Conservation (phyloP, 2,888 invertebrate genomes). For the Panzeria rudis region DNA sequence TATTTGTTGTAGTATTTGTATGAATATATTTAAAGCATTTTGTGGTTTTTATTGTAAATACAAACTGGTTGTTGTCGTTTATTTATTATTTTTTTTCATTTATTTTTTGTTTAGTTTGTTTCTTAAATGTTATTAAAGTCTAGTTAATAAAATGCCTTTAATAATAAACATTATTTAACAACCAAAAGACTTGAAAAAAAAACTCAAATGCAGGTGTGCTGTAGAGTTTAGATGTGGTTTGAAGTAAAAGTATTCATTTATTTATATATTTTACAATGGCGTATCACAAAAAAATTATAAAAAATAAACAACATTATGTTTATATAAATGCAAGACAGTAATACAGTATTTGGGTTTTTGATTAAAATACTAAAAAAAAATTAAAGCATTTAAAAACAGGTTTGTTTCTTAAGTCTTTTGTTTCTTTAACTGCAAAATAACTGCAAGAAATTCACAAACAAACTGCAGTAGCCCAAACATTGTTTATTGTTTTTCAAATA, state of each 20-base stretch:
- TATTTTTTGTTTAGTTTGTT: conserved; percentile 5
- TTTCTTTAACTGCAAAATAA: conserved; percentile 12
- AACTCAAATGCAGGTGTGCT: conserved; percentile 69
- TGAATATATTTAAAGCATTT: not conserved
- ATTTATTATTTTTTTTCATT: not conserved
- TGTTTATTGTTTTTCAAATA: not conserved
- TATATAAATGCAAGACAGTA: conserved; percentile 9
- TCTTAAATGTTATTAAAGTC: conserved; percentile 50
- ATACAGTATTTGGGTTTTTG: conserved; percentile 29
- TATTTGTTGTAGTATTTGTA: not conserved
- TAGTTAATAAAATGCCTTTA: conserved; percentile 64
- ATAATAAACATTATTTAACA: conserved; percentile 66
- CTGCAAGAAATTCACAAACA: not conserved
- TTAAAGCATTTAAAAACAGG: conserved; percentile 18
- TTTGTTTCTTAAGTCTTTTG: conserved; percentile 62
- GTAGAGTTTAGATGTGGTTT: not conserved
- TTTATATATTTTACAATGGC: conserved; percentile 33
- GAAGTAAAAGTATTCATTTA: conserved; percentile 55
- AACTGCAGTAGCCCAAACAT: conserved; percentile 2
- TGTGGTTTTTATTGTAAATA: conserved; percentile 15
- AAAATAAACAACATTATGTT: conserved; percentile 4
- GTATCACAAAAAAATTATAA: conserved; percentile 11
- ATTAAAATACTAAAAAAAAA: conserved; percentile 47
- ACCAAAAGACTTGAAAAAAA: conserved; percentile 32
- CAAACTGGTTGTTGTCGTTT: conserved; percentile 27